phyloP scores from a whole-genome alignment of 2,113 vertebrate genomes.

The Chloropsis hardwickii region DNA sequence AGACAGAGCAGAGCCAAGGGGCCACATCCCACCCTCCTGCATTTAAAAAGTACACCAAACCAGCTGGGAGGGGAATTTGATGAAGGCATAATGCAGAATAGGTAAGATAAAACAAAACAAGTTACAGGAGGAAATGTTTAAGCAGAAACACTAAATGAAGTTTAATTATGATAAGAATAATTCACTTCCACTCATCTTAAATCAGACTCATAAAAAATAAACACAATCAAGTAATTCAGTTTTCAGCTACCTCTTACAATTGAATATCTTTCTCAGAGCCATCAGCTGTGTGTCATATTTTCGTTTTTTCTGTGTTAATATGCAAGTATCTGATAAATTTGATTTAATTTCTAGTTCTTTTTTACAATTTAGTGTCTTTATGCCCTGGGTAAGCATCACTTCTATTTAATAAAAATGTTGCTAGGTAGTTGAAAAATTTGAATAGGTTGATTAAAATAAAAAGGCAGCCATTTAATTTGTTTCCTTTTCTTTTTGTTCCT shows the following conservation, averaged over 20 bases:
- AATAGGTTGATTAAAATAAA: not conserved
- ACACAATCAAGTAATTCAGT: not conserved
- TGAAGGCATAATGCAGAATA: not conserved
- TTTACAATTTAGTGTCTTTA: not conserved
- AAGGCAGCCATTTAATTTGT: not conserved
- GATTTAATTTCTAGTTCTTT: not conserved
- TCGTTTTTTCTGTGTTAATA: not conserved
- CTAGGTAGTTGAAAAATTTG: not conserved
- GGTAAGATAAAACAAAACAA: not conserved
- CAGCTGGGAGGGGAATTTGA: not conserved
- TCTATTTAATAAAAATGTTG: not conserved
- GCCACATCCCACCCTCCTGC: accelerated
- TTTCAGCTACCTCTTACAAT: not conserved
- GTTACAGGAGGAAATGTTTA: not conserved
- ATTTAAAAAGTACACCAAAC: not conserved
- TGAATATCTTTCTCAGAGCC: not conserved
- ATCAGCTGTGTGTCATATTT: not conserved
- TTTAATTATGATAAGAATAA: not conserved
- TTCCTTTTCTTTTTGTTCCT: not conserved
- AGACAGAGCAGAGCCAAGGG: not conserved
- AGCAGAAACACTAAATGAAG: not conserved
- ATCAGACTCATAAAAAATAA: not conserved
- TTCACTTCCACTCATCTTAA: not conserved
- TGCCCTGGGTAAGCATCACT: not conserved
- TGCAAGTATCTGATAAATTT: not conserved